Base-by-base conservation (phyloP, 2,797 vertebrate genomes). In the Oreochromis mossambicus region DNA sequence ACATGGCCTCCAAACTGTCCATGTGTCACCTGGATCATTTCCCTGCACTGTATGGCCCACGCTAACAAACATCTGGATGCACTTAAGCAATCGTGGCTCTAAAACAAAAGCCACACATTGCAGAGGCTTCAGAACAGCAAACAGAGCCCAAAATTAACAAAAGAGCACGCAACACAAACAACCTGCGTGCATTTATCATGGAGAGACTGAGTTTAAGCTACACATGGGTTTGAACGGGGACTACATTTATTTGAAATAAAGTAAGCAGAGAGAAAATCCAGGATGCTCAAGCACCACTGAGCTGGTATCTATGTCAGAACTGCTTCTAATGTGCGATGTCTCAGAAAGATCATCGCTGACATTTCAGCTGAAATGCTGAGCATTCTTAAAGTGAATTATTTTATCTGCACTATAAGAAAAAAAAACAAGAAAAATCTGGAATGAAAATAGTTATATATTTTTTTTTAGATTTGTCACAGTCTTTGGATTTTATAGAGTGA, bases 21-120 rank as follows among this genome's bases (percentile, higher is more conserved):
- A 92, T 91, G 92, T 91, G 92, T 91, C 84, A 88, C 70, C 89
- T 92, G 92, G 92, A 92, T 81, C 55, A 14, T 61, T 91, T 89
- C 92, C 87, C 84, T 82, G 12, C 12, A 26, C 19, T 50, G 21
- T 8, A 32, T 34, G 36, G 9, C 24, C 11, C 5, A 56, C 7
- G 38, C 19, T 7, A 55, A 29, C 68, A 86, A 76, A 92, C 91
- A 91, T 91, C 92, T 92, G 89, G 86, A 92, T 87, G 68, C 84
- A 88, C 66, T 89, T 61, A 82, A 43, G 51, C 51, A 83, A 82
- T 34, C 38, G 26, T 48, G 68, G 81, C 56, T 85, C 48, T 73
- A 38, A 61, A 78, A 83, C 43, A 83, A 46, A 73, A 89, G 83
- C 58, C 21, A 26, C 77, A 55, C 66, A 58, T 81, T 76, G 77